A percentile compares a stretch with the other conserved stretches of the same genome.
phyloP scores from a whole-genome alignment of 1,140 invertebrate species.

The Drosophila miranda region DNA sequence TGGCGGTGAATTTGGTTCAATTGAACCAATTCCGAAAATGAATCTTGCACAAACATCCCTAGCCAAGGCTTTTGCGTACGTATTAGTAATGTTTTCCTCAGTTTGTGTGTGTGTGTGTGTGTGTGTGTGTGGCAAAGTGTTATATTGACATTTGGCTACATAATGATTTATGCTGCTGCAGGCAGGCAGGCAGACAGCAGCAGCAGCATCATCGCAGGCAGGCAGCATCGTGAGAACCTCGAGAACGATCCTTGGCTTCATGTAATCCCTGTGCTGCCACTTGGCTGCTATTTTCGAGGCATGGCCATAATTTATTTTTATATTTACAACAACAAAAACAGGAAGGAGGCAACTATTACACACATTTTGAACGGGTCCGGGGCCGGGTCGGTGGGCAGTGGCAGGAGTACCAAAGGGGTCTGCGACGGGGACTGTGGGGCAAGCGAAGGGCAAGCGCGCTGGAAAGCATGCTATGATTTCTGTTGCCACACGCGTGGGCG shows the following conservation, averaged over 20 bases:
- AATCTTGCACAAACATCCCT: not conserved
- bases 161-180: slow-evolving; percentile 74
- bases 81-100: slow-evolving; percentile 31
- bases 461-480: slow-evolving; percentile 68
- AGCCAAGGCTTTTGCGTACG: slow-evolving; percentile 12
- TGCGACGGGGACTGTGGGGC: slow-evolving; percentile 8
- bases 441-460: slow-evolving; percentile 51
- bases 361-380: slow-evolving; percentile 8
- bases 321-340: slow-evolving; percentile 25
- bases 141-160: slow-evolving; percentile 76
- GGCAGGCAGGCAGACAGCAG: not conserved
- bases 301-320: slow-evolving; percentile 59
- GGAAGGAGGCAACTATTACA: slow-evolving; percentile 6
- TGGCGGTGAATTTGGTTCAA: slow-evolving; percentile 41
- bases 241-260: slow-evolving; percentile 27
- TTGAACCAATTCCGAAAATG: slow-evolving; percentile 34
- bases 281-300: slow-evolving; percentile 41
- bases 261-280: slow-evolving; percentile 30
- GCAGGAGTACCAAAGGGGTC: not conserved
- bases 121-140: slow-evolving; percentile 58
- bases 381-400: not conserved
- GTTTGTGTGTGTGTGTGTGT: not conserved
- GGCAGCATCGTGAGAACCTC: slow-evolving; percentile 4
- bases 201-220: slow-evolving; percentile 11
- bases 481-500: slow-evolving; percentile 13